These are phyloP conservation scores for Amiota minor DNA, from an alignment of 2,888 invertebrate genomes.

Conservation along the genomic window DNA sequence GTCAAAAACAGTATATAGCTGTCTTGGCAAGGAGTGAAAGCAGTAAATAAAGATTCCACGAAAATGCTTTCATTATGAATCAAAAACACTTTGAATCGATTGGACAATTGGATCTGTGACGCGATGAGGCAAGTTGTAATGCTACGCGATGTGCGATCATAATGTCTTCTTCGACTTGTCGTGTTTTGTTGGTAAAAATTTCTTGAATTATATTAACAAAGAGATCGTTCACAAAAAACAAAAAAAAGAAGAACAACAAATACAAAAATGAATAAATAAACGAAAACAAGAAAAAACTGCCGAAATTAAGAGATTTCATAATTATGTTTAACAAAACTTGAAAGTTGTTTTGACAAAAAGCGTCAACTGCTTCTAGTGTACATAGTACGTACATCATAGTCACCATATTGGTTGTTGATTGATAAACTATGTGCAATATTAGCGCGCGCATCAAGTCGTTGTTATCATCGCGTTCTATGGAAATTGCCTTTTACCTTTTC, in stretches of 20 bases:
- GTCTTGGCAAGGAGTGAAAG: background rate
- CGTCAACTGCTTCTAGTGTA: conserved; percentile 48
- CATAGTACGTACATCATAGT: conserved; percentile 44
- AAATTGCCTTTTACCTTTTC: background rate
- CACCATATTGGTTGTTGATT: background rate
- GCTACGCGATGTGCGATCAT: background rate
- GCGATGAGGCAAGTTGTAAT: background rate
- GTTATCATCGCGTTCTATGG: background rate
- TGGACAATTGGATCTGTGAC: background rate
- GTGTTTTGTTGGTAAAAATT: background rate
- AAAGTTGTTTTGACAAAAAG: conserved; percentile 56
- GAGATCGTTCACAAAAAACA: conserved; percentile 4
- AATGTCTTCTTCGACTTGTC: conserved; percentile 5
- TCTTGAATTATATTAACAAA: background rate
- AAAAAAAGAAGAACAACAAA: background rate
- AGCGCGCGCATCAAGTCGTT: conserved; percentile 1
- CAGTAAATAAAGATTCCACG: background rate
- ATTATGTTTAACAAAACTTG: conserved; percentile 35
- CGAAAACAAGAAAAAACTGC: background rate
- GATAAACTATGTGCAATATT: conserved; percentile 20
- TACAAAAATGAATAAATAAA: background rate
- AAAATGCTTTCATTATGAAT: background rate
- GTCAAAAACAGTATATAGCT: conserved; percentile 8
- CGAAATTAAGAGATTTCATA: conserved; percentile 15
- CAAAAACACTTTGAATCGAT: background rate